These are phyloP conservation scores for Tenthredo amoena DNA, from an alignment of 2,888 invertebrate species.

Conservation along the genomic window DNA sequence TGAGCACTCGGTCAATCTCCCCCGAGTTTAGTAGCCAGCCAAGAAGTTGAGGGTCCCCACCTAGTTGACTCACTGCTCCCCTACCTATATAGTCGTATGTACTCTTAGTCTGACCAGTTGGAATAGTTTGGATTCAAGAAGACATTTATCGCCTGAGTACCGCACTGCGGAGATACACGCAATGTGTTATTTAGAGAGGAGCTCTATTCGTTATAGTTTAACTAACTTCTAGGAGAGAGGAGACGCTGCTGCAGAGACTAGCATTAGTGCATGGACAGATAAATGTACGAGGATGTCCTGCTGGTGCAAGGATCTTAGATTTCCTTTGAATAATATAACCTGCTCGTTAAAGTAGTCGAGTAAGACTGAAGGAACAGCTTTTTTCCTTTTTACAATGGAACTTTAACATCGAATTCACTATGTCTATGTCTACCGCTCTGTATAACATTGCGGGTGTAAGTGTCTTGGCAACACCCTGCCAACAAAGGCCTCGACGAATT, in stretches of 20 bases:
- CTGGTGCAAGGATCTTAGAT: not conserved
- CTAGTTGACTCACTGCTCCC: not conserved
- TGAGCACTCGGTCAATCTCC: conserved; percentile 6
- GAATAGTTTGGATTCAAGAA: conserved; percentile 24
- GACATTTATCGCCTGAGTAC: not conserved
- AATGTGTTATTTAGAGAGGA: conserved; percentile 50
- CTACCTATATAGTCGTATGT: not conserved
- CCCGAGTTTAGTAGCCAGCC: conserved; percentile 14
- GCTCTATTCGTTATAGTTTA: not conserved
- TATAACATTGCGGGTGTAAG: not conserved
- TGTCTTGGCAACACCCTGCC: not conserved
- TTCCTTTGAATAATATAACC: not conserved
- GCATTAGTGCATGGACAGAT: not conserved
- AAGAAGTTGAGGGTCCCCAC: conserved; percentile 16
- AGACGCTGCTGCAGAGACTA: not conserved
- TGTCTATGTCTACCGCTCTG: not conserved
- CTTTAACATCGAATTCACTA: not conserved
- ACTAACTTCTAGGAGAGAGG: not conserved
- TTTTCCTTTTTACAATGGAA: not conserved
- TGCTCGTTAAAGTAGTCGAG: not conserved
- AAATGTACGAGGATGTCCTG: not conserved
- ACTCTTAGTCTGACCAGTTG: conserved; percentile 22
- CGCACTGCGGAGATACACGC: conserved; percentile 43
- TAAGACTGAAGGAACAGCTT: not conserved
- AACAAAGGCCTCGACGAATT: conserved; percentile 3